These are phyloP conservation scores for Diaperis boleti DNA, from an alignment of 2,888 invertebrate genomes.

Conservation along the genomic window DNA sequence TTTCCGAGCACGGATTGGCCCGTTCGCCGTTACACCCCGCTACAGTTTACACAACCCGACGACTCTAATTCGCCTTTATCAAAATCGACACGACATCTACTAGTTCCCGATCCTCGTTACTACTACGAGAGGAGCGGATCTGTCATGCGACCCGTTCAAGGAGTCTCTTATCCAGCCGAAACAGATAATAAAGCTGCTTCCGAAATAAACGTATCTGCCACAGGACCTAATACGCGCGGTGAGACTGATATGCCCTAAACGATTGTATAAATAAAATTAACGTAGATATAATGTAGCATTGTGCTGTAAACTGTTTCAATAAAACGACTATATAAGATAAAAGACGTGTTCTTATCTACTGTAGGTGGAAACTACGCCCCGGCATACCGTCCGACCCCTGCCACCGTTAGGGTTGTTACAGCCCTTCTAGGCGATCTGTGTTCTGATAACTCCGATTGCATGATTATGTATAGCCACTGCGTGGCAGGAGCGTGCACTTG, in stretches of 20 bases:
- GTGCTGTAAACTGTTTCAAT: conserved; percentile 45
- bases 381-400: conserved; percentile 73
- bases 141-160: conserved; percentile 57
- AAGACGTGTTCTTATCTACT: conserved; percentile 39
- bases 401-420: conserved; percentile 72
- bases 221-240: conserved; percentile 62
- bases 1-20: conserved; percentile 82
- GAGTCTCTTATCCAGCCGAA: conserved; percentile 58
- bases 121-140: conserved; percentile 71
- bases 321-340: conserved; percentile 37
- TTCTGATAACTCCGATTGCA: conserved; percentile 75
- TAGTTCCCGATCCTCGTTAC: conserved; percentile 77
- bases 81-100: conserved; percentile 83
- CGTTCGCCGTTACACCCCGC: conserved; percentile 80
- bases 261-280: conserved; percentile 35
- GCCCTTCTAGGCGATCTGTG: conserved; percentile 86
- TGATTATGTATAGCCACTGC: conserved; percentile 80
- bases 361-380: conserved; percentile 65
- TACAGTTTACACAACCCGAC: conserved; percentile 84
- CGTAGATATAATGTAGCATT: conserved; percentile 38
- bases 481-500: conserved; percentile 82
- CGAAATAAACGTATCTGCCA: conserved; percentile 57
- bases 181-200: conserved; percentile 56
- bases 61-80: conserved; percentile 79
- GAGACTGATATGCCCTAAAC: conserved; percentile 51